Base-by-base conservation (phyloP, 2,797 vertebrate species). In the Macrochelys suwanniensis region DNA sequence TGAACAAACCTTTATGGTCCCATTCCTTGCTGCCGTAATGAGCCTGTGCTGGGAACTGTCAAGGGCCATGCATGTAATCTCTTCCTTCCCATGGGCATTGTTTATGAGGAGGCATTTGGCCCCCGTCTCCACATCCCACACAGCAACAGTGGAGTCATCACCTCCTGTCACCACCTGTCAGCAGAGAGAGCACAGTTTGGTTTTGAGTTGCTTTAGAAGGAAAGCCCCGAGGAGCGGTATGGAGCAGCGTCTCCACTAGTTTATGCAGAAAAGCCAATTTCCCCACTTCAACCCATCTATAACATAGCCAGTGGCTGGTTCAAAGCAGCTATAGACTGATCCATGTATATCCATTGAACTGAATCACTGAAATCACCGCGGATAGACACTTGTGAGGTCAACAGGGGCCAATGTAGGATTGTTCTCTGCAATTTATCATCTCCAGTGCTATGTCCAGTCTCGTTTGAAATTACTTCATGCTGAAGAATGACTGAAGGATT, bases 1-100 rank as follows among this genome's bases (percentile, higher is more conserved):
- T 54, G 9, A 28, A 84, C 53, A 88, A 93, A 96, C 94, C 93
- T 96, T 95, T 26, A 96, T 94, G 12, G 97, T 96, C 59, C 95
- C 96, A 25, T 97, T 98, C 82, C 91, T 68, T 50, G 98, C 98
- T 25, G 97, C 98, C 5, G 98, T 98, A 84, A 98, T 94, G 56
- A 98, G 95, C 21, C 97, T 96, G 86, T 96, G 97, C 81, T 97
- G 97, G 54, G 97, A 97, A 16, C 85, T 95, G 94, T 98, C 98
- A 5, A 98, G 92, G 5, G 97, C 45, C 97, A 98, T 97, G 86
- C 98, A 98, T 88, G 97, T 98, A 74, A 98, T 85, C 71, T 96
- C 95, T 49, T 97, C 97, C 19, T 98, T 96, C 57, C 98, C 97
- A 2, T 98, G 98, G 80, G 96, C 96, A 1, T 98, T 98, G 57